A percentile compares a stretch with the other conserved stretches of the same genome.
Conservation (phyloP, 2,113 vertebrate species). For the rabbit (Oryctolagus cuniculus) region DNA sequence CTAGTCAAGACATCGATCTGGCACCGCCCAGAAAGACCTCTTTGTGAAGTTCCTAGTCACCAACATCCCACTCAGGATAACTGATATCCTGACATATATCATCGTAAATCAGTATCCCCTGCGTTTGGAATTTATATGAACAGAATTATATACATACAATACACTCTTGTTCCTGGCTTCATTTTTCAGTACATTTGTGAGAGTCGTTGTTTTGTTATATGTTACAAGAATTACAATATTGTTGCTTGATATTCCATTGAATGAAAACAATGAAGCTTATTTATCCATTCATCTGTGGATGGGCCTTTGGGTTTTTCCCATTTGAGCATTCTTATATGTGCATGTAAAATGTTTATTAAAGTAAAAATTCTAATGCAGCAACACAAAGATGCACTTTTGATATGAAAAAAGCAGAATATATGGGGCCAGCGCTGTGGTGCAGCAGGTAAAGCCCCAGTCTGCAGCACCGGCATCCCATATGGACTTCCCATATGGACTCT, state of each 20-base stretch:
- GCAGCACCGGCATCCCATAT: too few relatives aligned
- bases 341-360: conserved; percentile 11
- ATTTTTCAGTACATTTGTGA: background rate
- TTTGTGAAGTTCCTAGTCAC: background rate
- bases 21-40: background rate
- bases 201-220: background rate
- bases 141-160: background rate
- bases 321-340: background rate
- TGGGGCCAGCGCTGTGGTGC: too few relatives aligned
- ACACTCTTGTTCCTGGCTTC: background rate
- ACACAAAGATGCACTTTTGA: background rate
- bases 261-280: background rate
- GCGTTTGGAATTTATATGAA: background rate
- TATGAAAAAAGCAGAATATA: background rate
- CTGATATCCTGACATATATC: background rate
- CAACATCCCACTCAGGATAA: background rate
- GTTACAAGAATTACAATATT: background rate
- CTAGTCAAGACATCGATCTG: background rate
- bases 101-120: background rate
- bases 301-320: background rate
- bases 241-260: background rate
- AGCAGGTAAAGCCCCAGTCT: too few relatives aligned
- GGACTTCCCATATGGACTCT: too few relatives aligned
- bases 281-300: background rate
- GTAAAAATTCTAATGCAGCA: conserved; percentile 10